Conservation (phyloP, 2,113 vertebrate genomes). For the Fukomys damarensis region DNA sequence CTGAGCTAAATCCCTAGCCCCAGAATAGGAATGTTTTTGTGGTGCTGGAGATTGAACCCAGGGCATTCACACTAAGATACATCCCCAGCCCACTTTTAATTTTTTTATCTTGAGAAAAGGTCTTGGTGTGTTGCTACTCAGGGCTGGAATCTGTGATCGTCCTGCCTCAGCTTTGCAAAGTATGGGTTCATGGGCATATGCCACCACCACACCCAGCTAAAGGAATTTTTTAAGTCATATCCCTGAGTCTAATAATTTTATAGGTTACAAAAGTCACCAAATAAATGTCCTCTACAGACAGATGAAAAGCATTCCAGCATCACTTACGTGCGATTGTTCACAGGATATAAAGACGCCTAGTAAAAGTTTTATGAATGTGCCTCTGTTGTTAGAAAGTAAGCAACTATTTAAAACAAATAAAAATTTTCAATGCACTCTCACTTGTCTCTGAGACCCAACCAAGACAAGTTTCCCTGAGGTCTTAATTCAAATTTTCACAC, state of each 20-base stretch:
- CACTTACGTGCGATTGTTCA: background rate
- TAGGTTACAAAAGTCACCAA: background rate
- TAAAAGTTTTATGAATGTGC: background rate
- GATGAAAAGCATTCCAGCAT: background rate
- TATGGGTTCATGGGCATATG: background rate
- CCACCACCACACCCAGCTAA: background rate
- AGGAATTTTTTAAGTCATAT: background rate
- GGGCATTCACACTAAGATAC: background rate
- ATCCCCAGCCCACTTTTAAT: background rate
- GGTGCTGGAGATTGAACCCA: background rate
- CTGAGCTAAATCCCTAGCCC: too few species aligned
- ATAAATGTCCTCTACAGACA: background rate
- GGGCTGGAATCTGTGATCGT: background rate
- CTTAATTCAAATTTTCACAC: background rate
- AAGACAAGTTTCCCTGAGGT: background rate
- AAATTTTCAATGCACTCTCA: background rate
- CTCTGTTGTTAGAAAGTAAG: background rate
- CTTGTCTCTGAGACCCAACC: background rate
- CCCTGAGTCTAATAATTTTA: background rate
- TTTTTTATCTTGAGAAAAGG: background rate
- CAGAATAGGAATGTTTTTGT: background rate
- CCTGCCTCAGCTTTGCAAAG: background rate
- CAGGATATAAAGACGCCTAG: background rate
- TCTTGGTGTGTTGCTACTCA: background rate
- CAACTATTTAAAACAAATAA: background rate